These are phyloP conservation scores for Drosophila obscura DNA, from an alignment of 1,140 invertebrate genomes.

Conservation along the genomic window DNA sequence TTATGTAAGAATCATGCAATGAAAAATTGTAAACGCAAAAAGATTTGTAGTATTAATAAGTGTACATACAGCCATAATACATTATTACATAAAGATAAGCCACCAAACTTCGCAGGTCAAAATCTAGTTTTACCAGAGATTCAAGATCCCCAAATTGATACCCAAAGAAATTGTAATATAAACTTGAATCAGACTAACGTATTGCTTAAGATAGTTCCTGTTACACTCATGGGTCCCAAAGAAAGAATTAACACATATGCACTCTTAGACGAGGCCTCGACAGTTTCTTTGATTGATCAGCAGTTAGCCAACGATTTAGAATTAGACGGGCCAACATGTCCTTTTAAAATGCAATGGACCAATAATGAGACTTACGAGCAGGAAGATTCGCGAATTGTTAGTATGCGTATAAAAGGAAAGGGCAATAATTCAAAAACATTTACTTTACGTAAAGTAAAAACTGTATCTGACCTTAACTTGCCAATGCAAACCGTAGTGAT, in stretches of 20 bases:
- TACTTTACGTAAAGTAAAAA: not conserved
- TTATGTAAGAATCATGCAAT: too few relatives aligned
- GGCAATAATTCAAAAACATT: not conserved
- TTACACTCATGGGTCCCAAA: not conserved
- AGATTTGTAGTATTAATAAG: too few relatives aligned
- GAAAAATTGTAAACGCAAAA: too few relatives aligned
- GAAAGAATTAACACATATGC: not conserved
- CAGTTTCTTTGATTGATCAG: not conserved
- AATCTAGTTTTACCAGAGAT: too few relatives aligned
- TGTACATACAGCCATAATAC: too few relatives aligned
- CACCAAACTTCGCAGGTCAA: too few relatives aligned
- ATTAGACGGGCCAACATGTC: not conserved
- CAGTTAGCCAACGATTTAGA: not conserved
- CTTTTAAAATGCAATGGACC: not conserved
- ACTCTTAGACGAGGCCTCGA: not conserved
- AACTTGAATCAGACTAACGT: not conserved
- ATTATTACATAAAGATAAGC: too few relatives aligned
- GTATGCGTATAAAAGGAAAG: not conserved
- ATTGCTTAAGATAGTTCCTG: not conserved
- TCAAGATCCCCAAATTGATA: not conserved
- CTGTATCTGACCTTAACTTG: not conserved
- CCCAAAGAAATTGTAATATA: not conserved
- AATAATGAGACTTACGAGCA: not conserved
- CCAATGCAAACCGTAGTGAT: not conserved
- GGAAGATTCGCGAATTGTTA: too few relatives aligned